Percentiles rank a stretch among this genome's conserved stretches.
Conservation (phyloP, 2,113 vertebrate species). For the Aldabrachelys gigantea region DNA sequence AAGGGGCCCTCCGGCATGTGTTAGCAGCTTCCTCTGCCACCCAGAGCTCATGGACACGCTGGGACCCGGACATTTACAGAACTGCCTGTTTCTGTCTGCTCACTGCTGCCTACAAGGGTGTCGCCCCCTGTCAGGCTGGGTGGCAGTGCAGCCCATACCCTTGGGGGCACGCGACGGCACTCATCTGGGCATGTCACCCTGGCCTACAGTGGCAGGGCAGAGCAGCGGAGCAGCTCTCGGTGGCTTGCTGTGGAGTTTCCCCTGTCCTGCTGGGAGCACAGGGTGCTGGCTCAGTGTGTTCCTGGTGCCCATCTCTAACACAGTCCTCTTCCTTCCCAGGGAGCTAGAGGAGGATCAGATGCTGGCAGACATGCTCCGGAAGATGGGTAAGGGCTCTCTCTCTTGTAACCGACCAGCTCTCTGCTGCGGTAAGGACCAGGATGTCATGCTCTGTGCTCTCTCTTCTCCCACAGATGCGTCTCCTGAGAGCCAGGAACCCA, state of each 20-base stretch:
- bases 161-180: background rate
- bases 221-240: background rate
- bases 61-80: background rate
- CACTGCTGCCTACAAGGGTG: background rate
- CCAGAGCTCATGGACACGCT: background rate
- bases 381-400: constrained; percentile 79
- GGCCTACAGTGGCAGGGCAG: background rate
- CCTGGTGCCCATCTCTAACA: background rate
- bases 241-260: background rate
- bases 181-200: background rate
- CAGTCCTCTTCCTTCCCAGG: constrained; percentile 71
- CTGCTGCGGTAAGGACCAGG: background rate
- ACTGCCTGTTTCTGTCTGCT: background rate
- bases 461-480: constrained; percentile 61
- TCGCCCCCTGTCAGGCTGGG: background rate
- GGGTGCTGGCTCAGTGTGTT: background rate
- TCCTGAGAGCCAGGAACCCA: constrained; percentile 10
- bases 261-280: background rate
- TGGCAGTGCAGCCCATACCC: background rate
- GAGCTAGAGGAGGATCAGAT: constrained; percentile 93
- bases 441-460: background rate
- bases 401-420: background rate
- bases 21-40: background rate
- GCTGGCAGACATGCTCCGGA: constrained; percentile 91
- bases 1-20: background rate